phyloP scores from a whole-genome alignment of 2,888 invertebrate species.

The Spilosoma lubricipeda region DNA sequence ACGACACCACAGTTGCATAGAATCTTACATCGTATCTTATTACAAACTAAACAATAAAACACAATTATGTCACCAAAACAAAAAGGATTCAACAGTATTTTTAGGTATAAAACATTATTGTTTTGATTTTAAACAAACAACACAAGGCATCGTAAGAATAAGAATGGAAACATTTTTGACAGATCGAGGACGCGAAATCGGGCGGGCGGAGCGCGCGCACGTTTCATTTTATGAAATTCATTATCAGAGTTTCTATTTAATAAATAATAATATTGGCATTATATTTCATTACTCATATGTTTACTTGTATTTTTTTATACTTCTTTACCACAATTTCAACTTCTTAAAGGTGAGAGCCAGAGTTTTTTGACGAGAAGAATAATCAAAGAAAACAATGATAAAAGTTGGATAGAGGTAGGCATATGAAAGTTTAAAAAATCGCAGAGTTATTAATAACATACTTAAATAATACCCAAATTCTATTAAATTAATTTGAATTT shows the following conservation, averaged over 20 bases:
- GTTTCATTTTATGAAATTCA: constrained; percentile 65
- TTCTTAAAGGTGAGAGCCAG: background rate
- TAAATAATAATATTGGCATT: constrained; percentile 6
- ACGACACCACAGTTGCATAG: constrained; percentile 54
- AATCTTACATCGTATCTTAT: constrained; percentile 62
- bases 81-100: constrained; percentile 54
- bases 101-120: constrained; percentile 60
- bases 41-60: constrained; percentile 52
- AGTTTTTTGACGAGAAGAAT: background rate
- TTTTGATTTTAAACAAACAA: constrained; percentile 69
- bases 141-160: constrained; percentile 65
- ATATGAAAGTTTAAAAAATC: background rate
- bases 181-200: constrained; percentile 71
- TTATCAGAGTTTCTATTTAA: constrained; percentile 21
- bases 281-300: background rate
- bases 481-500: background rate
- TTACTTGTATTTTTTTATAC: background rate
- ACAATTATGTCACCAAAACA: constrained; percentile 52
- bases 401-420: too few species aligned
- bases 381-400: background rate
- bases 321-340: background rate
- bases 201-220: constrained; percentile 62
- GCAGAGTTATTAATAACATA: background rate
- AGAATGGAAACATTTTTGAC: constrained; percentile 77
- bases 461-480: background rate